Percentiles rank a stretch among this genome's conserved stretches.
Conservation (phyloP, 2,888 invertebrate genomes). For the Uloborus plumipes region DNA sequence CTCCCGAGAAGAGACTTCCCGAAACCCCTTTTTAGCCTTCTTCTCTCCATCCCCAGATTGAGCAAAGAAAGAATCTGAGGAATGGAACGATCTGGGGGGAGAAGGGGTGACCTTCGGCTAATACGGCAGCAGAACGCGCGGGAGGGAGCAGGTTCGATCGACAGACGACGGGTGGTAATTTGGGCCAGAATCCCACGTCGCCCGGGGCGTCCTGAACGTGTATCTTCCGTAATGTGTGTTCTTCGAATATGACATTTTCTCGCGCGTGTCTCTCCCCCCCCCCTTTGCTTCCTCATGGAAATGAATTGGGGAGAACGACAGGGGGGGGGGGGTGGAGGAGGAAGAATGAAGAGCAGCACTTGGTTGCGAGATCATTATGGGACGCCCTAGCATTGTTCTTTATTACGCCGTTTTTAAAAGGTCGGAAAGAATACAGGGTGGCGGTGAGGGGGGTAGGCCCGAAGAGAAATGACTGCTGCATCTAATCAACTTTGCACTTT, state of each 20-base stretch:
- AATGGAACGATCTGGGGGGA: slow-evolving; percentile 13
- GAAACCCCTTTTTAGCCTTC: background rate
- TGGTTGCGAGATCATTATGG: slow-evolving; percentile 60
- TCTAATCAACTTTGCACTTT: slow-evolving; percentile 64
- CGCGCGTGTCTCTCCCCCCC: slow-evolving; percentile 21
- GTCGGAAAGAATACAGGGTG: slow-evolving; percentile 11
- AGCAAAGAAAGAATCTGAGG: slow-evolving; percentile 16
- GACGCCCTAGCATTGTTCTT: slow-evolving; percentile 53
- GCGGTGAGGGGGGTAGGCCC: background rate
- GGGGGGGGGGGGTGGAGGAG: background rate
- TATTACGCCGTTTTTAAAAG: slow-evolving; percentile 59
- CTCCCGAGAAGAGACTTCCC: background rate
- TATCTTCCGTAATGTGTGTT: slow-evolving; percentile 64
- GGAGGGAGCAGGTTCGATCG: slow-evolving; percentile 30
- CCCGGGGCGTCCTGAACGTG: slow-evolving; percentile 47
- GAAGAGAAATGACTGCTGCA: slow-evolving; percentile 60
- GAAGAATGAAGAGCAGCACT: slow-evolving; percentile 13
- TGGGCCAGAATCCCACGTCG: slow-evolving; percentile 26
- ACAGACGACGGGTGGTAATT: slow-evolving; percentile 48
- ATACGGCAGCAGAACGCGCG: slow-evolving; percentile 3
- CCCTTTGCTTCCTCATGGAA: slow-evolving; percentile 23
- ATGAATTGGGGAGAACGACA: slow-evolving; percentile 41
- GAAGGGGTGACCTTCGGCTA: slow-evolving; percentile 24
- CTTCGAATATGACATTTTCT: slow-evolving; percentile 64
- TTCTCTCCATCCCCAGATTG: slow-evolving; percentile 3